These are phyloP conservation scores for Drosophila nigritarsus DNA, from an alignment of 2,888 invertebrate genomes.

Conservation along the genomic window DNA sequence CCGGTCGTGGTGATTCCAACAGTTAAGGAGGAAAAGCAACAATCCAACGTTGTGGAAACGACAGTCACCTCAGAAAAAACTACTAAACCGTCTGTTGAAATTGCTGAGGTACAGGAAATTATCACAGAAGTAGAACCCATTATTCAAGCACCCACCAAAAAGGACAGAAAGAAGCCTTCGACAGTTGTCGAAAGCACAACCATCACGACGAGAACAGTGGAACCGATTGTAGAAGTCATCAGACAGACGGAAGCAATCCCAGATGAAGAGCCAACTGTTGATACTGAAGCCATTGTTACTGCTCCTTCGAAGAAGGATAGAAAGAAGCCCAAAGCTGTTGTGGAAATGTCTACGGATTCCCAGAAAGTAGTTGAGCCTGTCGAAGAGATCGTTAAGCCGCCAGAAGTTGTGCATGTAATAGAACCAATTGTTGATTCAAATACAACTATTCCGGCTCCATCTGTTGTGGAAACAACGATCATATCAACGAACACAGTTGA, in stretches of 20 bases:
- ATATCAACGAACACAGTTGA: slow-evolving; percentile 13
- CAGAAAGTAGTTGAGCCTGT: slow-evolving; percentile 14
- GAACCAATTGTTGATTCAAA: slow-evolving; percentile 9
- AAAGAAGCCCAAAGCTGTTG: slow-evolving; percentile 30
- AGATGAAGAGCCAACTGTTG: slow-evolving; percentile 9
- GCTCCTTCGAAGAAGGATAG: slow-evolving; percentile 34
- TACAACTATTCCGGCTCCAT: neutral
- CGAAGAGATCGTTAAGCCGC: slow-evolving; percentile 10
- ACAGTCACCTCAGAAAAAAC: slow-evolving; percentile 18
- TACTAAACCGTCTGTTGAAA: slow-evolving; percentile 16
- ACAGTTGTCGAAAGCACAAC: slow-evolving; percentile 15
- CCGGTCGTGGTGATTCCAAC: neutral
- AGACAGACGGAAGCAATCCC: slow-evolving; percentile 8
- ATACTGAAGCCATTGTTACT: neutral
- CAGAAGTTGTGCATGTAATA: neutral
- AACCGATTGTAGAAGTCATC: slow-evolving; percentile 22
- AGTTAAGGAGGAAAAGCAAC: slow-evolving; percentile 11
- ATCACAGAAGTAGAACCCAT: neutral
- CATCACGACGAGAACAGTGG: slow-evolving; percentile 2
- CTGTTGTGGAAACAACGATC: slow-evolving; percentile 15
- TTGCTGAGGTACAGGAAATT: slow-evolving; percentile 6
- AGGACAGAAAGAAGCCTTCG: slow-evolving; percentile 34
- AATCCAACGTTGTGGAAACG: slow-evolving; percentile 7
- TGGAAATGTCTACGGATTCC: slow-evolving; percentile 13
- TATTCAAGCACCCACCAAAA: slow-evolving; percentile 16